Evolutionary conservation across 2,113 vertebrate genomes (phyloP).

Genomic region (Peromyscus polionotus): DNA sequence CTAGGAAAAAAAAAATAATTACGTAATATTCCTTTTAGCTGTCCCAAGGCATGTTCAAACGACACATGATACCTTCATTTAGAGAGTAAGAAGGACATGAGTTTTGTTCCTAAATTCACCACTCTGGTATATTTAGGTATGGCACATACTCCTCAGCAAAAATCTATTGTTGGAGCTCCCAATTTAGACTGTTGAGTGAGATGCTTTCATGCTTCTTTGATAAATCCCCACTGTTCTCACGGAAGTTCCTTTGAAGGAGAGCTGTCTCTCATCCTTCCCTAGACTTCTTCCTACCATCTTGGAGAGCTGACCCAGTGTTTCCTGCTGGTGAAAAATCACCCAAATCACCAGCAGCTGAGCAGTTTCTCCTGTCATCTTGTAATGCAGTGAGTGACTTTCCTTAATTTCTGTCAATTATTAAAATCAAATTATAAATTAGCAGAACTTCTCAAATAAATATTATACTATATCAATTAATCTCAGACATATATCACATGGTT

Average conservation of each 20-base stretch:
- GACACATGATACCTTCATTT: background rate
- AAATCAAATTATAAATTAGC: background rate
- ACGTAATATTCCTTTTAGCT: background rate
- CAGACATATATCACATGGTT: background rate
- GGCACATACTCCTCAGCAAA: background rate
- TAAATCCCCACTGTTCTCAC: background rate
- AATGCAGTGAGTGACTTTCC: background rate
- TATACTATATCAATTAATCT: constrained; percentile 33
- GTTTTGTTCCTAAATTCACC: background rate
- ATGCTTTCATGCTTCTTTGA: background rate
- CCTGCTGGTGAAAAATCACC: background rate
- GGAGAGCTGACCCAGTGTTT: background rate
- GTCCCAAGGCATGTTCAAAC: background rate
- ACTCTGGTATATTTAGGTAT: background rate
- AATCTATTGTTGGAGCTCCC: background rate
- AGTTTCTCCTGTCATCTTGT: background rate
- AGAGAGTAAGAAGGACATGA: background rate
- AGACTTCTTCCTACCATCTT: background rate
- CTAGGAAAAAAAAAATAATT: background rate
- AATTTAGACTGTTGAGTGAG: background rate
- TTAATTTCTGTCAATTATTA: background rate
- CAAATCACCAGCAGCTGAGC: background rate
- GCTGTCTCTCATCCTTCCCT: background rate
- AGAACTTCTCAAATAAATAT: background rate
- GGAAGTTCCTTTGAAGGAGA: background rate